phyloP scores from a whole-genome alignment of 2,797 vertebrate species.

The Poecilia gillii region DNA sequence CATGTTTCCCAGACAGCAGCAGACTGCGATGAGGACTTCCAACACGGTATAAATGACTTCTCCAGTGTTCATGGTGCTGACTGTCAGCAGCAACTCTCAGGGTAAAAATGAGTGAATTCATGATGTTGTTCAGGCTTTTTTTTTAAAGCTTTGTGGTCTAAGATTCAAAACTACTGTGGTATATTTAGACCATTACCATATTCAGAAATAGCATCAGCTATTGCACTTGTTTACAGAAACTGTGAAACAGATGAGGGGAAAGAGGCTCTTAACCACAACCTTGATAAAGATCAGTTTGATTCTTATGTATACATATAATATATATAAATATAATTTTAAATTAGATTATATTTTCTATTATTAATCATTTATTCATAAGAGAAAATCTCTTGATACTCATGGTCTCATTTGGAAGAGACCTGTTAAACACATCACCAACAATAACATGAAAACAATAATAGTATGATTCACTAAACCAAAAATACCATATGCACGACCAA shows the following conservation, averaged over 20 bases:
- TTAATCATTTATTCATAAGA: too few species aligned
- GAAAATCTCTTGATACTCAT: too few species aligned
- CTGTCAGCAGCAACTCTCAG: background rate
- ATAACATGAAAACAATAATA: background rate
- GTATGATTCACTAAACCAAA: background rate
- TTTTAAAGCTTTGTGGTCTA: background rate
- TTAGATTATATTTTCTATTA: too few species aligned
- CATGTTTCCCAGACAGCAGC: constrained; percentile 82
- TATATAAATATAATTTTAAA: too few species aligned
- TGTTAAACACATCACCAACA: too few species aligned
- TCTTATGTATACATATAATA: too few species aligned
- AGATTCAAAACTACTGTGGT: too few species aligned
- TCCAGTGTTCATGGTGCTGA: constrained; percentile 1
- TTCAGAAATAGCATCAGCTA: background rate
- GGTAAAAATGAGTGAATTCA: background rate
- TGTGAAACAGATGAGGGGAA: background rate
- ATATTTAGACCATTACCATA: background rate
- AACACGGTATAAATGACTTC: constrained; percentile 47
- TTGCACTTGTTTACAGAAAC: background rate
- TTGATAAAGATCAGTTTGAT: background rate
- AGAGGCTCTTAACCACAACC: background rate
- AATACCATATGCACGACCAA: background rate
- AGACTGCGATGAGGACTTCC: constrained; percentile 68
- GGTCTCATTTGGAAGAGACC: too few species aligned
- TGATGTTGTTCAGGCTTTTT: background rate